Base-by-base conservation (phyloP, 2,797 vertebrate species). In the Acanthis flammea region DNA sequence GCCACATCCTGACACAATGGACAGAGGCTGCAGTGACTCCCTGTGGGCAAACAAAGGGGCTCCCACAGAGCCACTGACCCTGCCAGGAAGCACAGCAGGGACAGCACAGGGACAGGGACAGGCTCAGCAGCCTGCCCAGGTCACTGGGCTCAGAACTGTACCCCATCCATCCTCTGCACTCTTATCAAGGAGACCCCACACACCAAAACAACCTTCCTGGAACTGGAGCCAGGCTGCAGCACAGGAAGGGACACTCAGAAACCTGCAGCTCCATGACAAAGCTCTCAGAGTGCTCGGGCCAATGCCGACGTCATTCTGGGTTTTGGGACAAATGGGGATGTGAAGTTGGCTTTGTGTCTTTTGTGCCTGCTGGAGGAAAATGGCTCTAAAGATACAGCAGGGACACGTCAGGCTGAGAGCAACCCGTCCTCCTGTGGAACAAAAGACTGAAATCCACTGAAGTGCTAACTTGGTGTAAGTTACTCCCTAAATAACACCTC, bases 1-100 rank as follows among this genome's bases (percentile, higher is more conserved):
- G 53, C 31, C 39, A 79, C 74, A 12, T 0, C 5, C 80, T 76
- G 84, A 10, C 77, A 17, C 21, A 12, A 8, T 0, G 65, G 75
- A 31, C 31, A 13, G 0, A 27, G 79, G 81, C 42, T 88, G 75
- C 95, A 94, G 85, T 83, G 95, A 90, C 82, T 96, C 91, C 86
- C 79, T 61, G 85, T 33, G 82, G 89, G 60, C 76, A 94, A 9
- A 63, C 10, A 54, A 31, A 53, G 3, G 55, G 76, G n/a, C n/a
- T 79, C 71, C 6, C n/a, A 10, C 54, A 65, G 10, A 35, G 1
- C 8, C 54, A 33, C 35, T 45, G 60, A n/a, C 3, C n/a, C 25
- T 23, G 22, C 30, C 54, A 48, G 18, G n/a, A 78, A 12, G 4
- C 54, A 2, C 24, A 55, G 63, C 1, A 60, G 70, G 30, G 73